Conservation (phyloP, 2,797 vertebrate genomes). For the Paratrypauchen microcephalus region DNA sequence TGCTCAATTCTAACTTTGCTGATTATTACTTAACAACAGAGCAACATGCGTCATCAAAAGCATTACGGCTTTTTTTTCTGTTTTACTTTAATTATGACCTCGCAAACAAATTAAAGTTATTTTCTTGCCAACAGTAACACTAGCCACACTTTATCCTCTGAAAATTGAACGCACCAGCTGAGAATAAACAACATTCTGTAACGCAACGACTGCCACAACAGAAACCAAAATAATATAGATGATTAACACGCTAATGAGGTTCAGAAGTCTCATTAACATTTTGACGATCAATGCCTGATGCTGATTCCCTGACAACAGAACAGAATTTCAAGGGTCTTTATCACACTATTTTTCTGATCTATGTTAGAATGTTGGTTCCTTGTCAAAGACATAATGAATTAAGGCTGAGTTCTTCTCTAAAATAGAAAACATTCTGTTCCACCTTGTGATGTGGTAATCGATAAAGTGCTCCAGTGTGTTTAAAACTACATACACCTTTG, state of each 20-base stretch:
- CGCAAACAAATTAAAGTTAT: not conserved
- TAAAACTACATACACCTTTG: no score
- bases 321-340: not conserved
- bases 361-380: no score
- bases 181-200: not conserved
- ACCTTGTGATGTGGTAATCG: no score
- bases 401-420: no score
- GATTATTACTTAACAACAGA: not conserved
- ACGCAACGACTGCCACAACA: not conserved
- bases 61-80: not conserved
- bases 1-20: no score
- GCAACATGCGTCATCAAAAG: not conserved
- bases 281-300: not conserved
- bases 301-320: not conserved
- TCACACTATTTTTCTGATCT: no score
- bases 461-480: no score
- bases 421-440: no score
- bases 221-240: not conserved
- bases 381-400: no score
- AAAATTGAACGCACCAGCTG: not conserved
- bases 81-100: not conserved
- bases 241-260: not conserved
- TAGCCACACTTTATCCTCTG: not conserved
- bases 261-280: constrained; percentile 2
- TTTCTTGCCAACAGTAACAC: not conserved